Conservation (phyloP, 2,113 vertebrate species). For the Acinonyx jubatus region DNA sequence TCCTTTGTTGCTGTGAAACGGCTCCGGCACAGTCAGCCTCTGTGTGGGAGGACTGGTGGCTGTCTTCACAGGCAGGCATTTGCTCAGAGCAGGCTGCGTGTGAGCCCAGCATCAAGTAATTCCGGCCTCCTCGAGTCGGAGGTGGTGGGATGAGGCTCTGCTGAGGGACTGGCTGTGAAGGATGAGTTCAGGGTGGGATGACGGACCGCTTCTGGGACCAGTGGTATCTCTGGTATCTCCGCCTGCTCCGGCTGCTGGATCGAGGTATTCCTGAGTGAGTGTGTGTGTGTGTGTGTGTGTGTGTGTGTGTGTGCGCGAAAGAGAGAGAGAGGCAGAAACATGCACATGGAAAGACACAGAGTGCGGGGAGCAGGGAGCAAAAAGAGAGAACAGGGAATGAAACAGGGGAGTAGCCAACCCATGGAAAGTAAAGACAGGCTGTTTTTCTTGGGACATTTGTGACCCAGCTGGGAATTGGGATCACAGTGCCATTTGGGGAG, state of each 20-base stretch:
- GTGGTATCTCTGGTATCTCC: constrained; percentile 82
- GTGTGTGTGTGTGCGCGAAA: neutral
- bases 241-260: constrained; percentile 79
- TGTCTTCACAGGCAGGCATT: constrained; percentile 76
- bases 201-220: constrained; percentile 82
- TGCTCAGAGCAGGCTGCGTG: constrained; percentile 72
- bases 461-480: constrained; percentile 1
- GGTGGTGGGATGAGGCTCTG: constrained; percentile 66
- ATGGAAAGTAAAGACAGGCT: constrained; percentile 17
- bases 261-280: constrained; percentile 70
- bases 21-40: constrained; percentile 77
- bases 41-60: constrained; percentile 80
- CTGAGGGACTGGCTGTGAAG: constrained; percentile 77
- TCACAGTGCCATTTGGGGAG: neutral
- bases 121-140: constrained; percentile 53
- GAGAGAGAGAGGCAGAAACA: neutral
- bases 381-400: neutral
- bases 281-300: neutral
- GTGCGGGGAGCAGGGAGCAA: neutral
- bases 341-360: neutral
- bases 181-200: constrained; percentile 82
- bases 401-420: neutral
- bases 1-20: constrained; percentile 82
- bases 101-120: constrained; percentile 66
- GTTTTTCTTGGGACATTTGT: constrained; percentile 28